Conservation (phyloP, 2,113 vertebrate genomes). For the Tylochromis polylepis region DNA sequence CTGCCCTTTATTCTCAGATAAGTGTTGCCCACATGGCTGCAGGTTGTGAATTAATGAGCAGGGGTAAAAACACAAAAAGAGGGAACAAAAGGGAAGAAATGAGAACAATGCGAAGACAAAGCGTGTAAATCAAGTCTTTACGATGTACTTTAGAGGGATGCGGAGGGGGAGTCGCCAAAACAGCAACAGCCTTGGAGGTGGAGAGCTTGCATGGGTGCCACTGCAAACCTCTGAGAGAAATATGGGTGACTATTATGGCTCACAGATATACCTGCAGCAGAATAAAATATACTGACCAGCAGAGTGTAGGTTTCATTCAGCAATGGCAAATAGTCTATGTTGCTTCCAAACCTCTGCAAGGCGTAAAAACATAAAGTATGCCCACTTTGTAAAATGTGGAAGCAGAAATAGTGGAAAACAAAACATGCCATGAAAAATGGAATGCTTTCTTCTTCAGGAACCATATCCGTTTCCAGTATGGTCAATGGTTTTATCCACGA, state of each 20-base stretch:
- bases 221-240: conserved; percentile 35
- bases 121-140: conserved; percentile 10
- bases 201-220: background rate
- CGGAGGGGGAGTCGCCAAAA: background rate
- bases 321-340: background rate
- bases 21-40: conserved; percentile 25
- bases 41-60: conserved; percentile 53
- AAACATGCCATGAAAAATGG: background rate
- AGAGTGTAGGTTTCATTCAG: conserved; percentile 3
- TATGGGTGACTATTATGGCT: conserved; percentile 19
- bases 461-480: fast-evolving
- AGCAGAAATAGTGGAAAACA: background rate
- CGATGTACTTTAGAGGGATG: background rate
- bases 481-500: background rate
- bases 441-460: background rate
- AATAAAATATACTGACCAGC: conserved; percentile 16
- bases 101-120: background rate
- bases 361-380: background rate
- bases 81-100: background rate
- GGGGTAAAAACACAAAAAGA: background rate
- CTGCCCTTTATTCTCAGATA: background rate
- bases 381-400: background rate
- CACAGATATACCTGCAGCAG: conserved; percentile 12
- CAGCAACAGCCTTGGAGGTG: conserved; percentile 22
- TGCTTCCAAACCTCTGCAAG: background rate